These are phyloP conservation scores for Ornithorhynchus anatinus DNA, from an alignment of 2,113 vertebrate species.

Conservation along the genomic window DNA sequence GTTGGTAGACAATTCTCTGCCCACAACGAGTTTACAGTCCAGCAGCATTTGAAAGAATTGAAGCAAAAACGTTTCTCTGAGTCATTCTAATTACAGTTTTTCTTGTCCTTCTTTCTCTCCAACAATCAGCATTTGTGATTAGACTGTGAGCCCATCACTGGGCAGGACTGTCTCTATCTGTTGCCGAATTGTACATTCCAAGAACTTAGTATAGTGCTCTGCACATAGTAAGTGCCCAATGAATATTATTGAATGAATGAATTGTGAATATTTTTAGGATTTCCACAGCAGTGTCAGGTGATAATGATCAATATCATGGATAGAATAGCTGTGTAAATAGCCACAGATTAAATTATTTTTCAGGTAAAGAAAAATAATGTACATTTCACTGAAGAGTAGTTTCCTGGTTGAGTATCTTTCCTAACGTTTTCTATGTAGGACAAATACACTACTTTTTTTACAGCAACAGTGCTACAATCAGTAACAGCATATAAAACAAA, in stretches of 20 bases:
- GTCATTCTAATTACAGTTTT: not conserved
- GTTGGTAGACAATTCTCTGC: too few species aligned
- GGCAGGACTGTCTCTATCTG: too few species aligned
- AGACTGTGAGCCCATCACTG: too few species aligned
- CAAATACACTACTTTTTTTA: too few species aligned
- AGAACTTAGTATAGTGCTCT: too few species aligned
- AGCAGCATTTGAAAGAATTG: too few species aligned
- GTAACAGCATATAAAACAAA: too few species aligned
- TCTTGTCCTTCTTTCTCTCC: conserved; percentile 1
- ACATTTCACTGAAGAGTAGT: conserved; percentile 40
- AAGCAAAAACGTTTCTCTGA: not conserved
- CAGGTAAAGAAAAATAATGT: conserved; percentile 48
- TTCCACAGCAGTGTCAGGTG: conserved; percentile 19
- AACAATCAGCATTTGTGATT: conserved; percentile 31
- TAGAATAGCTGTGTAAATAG: conserved; percentile 27
- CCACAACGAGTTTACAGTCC: too few species aligned
- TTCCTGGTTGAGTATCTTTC: conserved; percentile 14
- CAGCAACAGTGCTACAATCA: too few species aligned
- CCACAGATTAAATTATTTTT: conserved; percentile 41
- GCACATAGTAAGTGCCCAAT: too few species aligned
- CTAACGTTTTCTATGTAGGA: conserved; percentile 29
- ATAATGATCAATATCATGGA: conserved; percentile 37
- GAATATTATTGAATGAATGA: conserved; percentile 28
- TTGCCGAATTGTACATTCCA: too few species aligned
- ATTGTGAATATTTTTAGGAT: conserved; percentile 34